A percentile compares a stretch with the other conserved stretches of the same genome.
phyloP scores from a whole-genome alignment of 2,113 vertebrate species.

The Dasypus novemcinctus region DNA sequence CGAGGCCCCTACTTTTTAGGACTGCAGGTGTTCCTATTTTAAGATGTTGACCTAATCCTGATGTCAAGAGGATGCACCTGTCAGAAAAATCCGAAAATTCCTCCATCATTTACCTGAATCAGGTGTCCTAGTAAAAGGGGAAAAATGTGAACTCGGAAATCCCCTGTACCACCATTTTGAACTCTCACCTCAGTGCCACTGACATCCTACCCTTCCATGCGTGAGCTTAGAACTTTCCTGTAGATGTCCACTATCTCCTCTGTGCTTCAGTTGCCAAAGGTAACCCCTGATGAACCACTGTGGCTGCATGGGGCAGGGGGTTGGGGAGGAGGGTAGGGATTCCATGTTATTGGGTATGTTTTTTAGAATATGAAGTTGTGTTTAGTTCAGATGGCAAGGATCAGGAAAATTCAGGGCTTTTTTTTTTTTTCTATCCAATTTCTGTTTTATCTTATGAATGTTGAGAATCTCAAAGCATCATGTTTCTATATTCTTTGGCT shows the following conservation, averaged over 20 bases:
- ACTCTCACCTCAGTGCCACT: not conserved
- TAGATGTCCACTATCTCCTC: not conserved
- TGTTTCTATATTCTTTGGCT: not conserved
- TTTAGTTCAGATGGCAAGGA: not conserved
- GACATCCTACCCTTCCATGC: not conserved
- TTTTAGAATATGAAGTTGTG: not conserved
- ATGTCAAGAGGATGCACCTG: not conserved
- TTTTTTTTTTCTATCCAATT: not conserved
- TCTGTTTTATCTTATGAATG: not conserved
- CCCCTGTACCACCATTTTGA: not conserved
- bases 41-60: not conserved
- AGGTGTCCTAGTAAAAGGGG: not conserved
- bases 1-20: not conserved
- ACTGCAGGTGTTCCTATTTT: not conserved
- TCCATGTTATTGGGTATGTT: not conserved
- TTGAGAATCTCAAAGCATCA: not conserved
- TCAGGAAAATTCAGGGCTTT: not conserved
- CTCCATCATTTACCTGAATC: not conserved
- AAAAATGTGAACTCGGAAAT: not conserved
- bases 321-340: not conserved
- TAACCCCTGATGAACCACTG: not conserved
- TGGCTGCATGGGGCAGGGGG: accelerated
- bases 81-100: not conserved
- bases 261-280: not conserved
- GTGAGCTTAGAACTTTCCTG: not conserved